Evolutionary conservation across 2,888 invertebrate species (phyloP), one percentile per base, ranked within the genome.

Genomic region (Syrista parreyssii): DNA sequence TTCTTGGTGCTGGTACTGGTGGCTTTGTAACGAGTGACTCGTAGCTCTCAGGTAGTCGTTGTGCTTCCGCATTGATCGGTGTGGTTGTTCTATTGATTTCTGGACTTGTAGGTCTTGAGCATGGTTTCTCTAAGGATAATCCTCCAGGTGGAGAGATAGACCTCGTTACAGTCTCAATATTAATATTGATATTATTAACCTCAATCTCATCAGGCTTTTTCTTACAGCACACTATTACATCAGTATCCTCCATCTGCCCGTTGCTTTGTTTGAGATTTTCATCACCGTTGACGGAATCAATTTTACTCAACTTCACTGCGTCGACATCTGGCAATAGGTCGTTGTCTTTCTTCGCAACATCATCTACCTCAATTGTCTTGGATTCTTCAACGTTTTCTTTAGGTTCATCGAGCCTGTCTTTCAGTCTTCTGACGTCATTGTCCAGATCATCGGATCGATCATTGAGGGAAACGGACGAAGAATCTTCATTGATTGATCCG

Each of bases 1-100:
- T 83, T 11, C 83, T 80, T 15, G 80, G 76, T 68, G 79, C 79
- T 35, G 82, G 79, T 40, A 77, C 74, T 68, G 78, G 68, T 23
- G 71, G 71, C 32, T 71, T 71, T 11, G 82, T 84, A 12, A 84
- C 84, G 77, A 85, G 76, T 11, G 85, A 85, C 76, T 86, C 84
- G 83, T 81, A 84, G 79, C 81, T 73, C 74, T 87, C 82, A 75
- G 76, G 85, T 83, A 86, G 83, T 85, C 87, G 85, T 74, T 85
- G 84, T 15, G 82, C 78, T 80, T 87, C 85, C 36, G 78, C 80
- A 79, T 83, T 84, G 69, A 83, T 84, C 40, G 82, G 83, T 15
- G 84, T 82, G 35, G 81, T 82, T 68, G 79, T 81, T 33, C 79
- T 81, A 79, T 84, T 84, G 75, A 82, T 82, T 1, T 83, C 82